Conservation (phyloP, 2,113 vertebrate species). For the Pungitius pungitius region DNA sequence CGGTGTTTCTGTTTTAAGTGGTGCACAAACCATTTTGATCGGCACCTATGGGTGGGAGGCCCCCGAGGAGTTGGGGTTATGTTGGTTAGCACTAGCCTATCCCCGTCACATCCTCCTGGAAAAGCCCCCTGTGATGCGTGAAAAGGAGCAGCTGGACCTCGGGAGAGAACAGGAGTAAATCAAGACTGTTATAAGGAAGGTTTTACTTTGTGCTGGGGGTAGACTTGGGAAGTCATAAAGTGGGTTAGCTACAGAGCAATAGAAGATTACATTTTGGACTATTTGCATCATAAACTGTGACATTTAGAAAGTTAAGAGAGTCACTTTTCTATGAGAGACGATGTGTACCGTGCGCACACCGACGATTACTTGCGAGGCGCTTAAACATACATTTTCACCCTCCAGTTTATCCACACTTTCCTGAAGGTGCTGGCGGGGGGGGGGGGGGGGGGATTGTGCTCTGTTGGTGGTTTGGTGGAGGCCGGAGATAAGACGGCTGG, state of each 20-base stretch:
- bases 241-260: not conserved
- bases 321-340: not conserved
- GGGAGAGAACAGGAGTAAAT: no score
- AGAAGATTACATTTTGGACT: conserved; percentile 28
- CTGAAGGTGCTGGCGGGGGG: no score
- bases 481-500: not conserved
- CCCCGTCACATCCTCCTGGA: conserved; percentile 2
- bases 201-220: no score
- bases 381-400: not conserved
- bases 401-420: conserved; percentile 7
- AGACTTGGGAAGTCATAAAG: not conserved
- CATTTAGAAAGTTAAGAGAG: not conserved
- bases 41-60: not conserved
- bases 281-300: not conserved
- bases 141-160: conserved; percentile 32
- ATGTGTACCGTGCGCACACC: not conserved
- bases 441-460: not conserved
- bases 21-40: not conserved
- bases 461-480: conserved; percentile 9
- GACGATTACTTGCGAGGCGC: not conserved
- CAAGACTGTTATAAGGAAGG: no score
- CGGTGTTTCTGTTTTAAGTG: not conserved
- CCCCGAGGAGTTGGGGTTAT: not conserved
- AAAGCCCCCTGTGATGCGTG: conserved; percentile 29
- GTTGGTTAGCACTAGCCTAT: conserved; percentile 1